Evolutionary conservation across 53 echinoderm and acorn worm genomes (phyloP), one percentile per base, ranked within the genome.

Genomic region (Holothuria scabra): DNA sequence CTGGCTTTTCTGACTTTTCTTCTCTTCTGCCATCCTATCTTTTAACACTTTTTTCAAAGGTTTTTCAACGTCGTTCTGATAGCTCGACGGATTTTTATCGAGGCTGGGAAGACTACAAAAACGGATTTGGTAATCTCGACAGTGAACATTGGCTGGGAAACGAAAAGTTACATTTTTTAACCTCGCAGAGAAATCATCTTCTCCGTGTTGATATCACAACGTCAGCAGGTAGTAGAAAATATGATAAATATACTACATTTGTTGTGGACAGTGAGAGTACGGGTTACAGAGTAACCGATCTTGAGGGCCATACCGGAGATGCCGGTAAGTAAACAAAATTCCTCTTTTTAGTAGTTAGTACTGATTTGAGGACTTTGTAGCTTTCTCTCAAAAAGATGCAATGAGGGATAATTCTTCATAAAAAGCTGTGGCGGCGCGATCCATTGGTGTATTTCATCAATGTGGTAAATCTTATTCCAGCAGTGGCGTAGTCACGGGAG

Each of bases 101-200:
- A 20, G n/a, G 0, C 46, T 34, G 74, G 74, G 38, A 23, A 24
- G 23, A 72, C 72, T 72, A 72, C 23, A 72, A 41, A 72, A 31
- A 72, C 5, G 72, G 72, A 31, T 82, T 61, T 61, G 56, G 72
- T 7, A 30, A 46, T 19, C 38, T 41, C 5, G 46, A 72, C 1
- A 23, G 23, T 19, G 72, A 72, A 35, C 23, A n/a, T 35, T 72
- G 72, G 72, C 37, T 72, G 5, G 72, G 72, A 16, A 72, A 72
- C 38, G 72, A 72, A 3, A 37, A 72, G 20, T n/a, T 72, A 41
- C 37, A 72, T 35, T 4, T 18, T 5, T 8, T 72, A 12, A 72
- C 72, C 7, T 35, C 23, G 8, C 38, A 46, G 7, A 41, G 37
- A 13, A 20, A 37, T 4, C 38, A 72, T 46, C 20, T 14, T 18